Evolutionary conservation across 2,888 invertebrate genomes (phyloP).

Genomic region (Buathra laborator): DNA sequence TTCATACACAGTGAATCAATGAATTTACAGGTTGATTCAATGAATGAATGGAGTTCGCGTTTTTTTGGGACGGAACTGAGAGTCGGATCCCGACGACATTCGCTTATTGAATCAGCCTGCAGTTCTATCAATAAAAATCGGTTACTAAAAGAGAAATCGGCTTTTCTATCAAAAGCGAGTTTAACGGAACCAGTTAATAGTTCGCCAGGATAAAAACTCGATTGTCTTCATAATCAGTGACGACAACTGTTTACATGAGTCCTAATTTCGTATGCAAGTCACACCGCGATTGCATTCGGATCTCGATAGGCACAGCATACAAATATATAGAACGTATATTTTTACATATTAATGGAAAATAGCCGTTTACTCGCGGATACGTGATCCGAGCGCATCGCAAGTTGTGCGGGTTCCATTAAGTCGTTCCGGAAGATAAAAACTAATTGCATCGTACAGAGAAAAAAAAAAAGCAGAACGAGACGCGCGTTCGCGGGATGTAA

Average conservation of each 20-base stretch:
- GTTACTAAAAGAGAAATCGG: too few relatives aligned
- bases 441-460: slow-evolving; percentile 66
- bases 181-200: neutral
- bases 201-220: neutral
- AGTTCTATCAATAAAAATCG: neutral
- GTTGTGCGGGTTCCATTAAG: slow-evolving; percentile 63
- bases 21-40: too few relatives aligned
- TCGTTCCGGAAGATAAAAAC: slow-evolving; percentile 69
- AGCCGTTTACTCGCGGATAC: slow-evolving; percentile 65
- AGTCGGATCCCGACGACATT: neutral
- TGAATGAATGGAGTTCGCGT: too few relatives aligned
- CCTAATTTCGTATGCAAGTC: slow-evolving; percentile 31
- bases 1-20: too few relatives aligned
- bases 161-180: neutral
- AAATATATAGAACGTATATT: slow-evolving; percentile 55
- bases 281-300: slow-evolving; percentile 36
- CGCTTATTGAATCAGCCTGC: neutral
- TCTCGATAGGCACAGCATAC: slow-evolving; percentile 29
- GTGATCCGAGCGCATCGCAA: slow-evolving; percentile 67
- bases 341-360: slow-evolving; percentile 69
- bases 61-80: too few relatives aligned
- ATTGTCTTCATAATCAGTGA: slow-evolving; percentile 7
- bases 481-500: slow-evolving; percentile 65
- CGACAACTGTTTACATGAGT: slow-evolving; percentile 20
- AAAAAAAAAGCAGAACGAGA: slow-evolving; percentile 32